These are phyloP conservation scores for Malurus alboscapulatus DNA, from an alignment of 2,113 vertebrate species.

Conservation along the genomic window DNA sequence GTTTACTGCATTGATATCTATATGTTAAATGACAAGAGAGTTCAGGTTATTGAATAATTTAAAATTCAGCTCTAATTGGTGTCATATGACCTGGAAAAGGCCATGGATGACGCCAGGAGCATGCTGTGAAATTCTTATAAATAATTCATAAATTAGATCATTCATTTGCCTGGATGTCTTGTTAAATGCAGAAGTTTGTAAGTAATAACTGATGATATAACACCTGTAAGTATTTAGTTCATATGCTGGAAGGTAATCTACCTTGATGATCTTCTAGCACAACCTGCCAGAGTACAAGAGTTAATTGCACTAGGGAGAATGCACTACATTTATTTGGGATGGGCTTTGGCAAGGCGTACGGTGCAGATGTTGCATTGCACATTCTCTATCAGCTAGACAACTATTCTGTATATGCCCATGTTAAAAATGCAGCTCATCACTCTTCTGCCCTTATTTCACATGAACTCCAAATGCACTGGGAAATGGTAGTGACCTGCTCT, in stretches of 20 bases:
- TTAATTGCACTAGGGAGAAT: conserved; percentile 79
- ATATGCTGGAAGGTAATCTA: conserved; percentile 80
- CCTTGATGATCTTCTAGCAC: conserved; percentile 81
- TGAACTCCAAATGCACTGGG: conserved; percentile 67
- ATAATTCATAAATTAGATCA: conserved; percentile 82
- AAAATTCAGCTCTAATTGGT: conserved; percentile 86
- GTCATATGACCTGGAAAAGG: conserved; percentile 83
- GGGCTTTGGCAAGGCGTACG: conserved; percentile 71
- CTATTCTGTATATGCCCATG: conserved; percentile 51
- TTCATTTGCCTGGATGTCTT: conserved; percentile 80
- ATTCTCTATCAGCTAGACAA: conserved; percentile 70
- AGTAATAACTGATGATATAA: conserved; percentile 81
- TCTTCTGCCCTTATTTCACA: conserved; percentile 67
- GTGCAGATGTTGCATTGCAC: conserved; percentile 75
- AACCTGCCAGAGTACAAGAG: conserved; percentile 72
- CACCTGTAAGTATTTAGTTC: conserved; percentile 86
- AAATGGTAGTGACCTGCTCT: conserved; percentile 59
- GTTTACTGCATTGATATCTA: conserved; percentile 85
- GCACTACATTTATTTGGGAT: conserved; percentile 76
- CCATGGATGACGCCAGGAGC: conserved; percentile 80
- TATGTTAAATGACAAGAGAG: conserved; percentile 87
- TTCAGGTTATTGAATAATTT: conserved; percentile 87
- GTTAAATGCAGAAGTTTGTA: conserved; percentile 81
- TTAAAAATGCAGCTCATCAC: conserved; percentile 61
- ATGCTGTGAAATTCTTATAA: conserved; percentile 80